These are phyloP conservation scores for Lithophane ornitopus DNA, from an alignment of 2,888 invertebrate genomes.

Conservation along the genomic window DNA sequence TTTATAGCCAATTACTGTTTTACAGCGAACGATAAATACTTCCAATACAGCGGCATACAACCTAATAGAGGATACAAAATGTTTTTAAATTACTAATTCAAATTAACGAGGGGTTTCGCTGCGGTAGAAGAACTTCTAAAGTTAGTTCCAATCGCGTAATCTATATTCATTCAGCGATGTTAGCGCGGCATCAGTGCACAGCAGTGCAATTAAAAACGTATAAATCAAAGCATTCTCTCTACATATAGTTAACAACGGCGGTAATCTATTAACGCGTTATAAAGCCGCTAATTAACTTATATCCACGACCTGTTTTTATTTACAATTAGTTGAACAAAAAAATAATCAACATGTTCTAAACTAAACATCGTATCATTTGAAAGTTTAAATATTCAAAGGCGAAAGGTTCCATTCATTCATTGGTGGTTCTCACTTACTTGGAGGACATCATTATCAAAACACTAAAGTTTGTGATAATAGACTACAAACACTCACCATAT, in stretches of 20 bases:
- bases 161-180: constrained; percentile 74
- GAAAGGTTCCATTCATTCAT: background rate
- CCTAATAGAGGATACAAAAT: constrained; percentile 67
- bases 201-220: constrained; percentile 81
- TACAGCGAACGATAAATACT: constrained; percentile 66
- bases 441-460: constrained; percentile 2
- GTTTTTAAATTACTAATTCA: constrained; percentile 67
- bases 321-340: constrained; percentile 28
- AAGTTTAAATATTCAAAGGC: background rate
- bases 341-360: constrained; percentile 16
- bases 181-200: constrained; percentile 65
- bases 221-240: constrained; percentile 77
- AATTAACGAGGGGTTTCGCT: constrained; percentile 62
- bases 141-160: constrained; percentile 69
- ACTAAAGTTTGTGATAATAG: constrained; percentile 14
- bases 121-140: constrained; percentile 61
- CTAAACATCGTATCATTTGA: constrained; percentile 8
- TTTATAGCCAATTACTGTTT: constrained; percentile 68
- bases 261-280: constrained; percentile 63
- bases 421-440: constrained; percentile 4
- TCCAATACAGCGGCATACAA: constrained; percentile 60
- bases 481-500: background rate
- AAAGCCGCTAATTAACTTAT: constrained; percentile 60
- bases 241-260: constrained; percentile 56
- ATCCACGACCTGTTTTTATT: constrained; percentile 41